These are phyloP conservation scores for Hippolais icterina DNA, from an alignment of 2,113 vertebrate species.

Conservation along the genomic window DNA sequence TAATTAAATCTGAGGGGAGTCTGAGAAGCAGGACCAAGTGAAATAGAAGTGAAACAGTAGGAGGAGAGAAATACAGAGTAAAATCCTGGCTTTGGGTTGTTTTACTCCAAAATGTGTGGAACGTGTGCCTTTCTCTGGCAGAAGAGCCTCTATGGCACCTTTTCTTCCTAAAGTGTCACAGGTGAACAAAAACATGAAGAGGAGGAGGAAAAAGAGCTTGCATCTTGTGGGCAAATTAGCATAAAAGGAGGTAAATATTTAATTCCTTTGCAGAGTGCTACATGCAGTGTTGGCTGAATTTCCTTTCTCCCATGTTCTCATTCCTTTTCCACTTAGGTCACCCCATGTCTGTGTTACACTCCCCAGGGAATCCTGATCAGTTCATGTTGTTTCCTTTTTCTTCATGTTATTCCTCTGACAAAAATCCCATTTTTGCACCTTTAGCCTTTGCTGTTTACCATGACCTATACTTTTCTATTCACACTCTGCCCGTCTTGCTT, in stretches of 20 bases:
- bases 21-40: not conserved
- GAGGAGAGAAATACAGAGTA: not conserved
- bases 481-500: not conserved
- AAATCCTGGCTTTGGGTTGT: not conserved
- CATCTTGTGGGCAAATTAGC: not conserved
- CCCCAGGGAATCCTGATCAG: not conserved
- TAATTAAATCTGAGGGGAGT: not conserved
- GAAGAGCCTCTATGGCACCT: not conserved
- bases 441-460: not conserved
- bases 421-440: not conserved
- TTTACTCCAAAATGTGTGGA: not conserved
- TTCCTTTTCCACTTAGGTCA: rapidly evolving
- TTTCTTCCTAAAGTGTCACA: not conserved
- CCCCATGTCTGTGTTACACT: not conserved
- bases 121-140: not conserved
- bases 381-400: not conserved
- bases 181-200: not conserved
- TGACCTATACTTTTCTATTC: not conserved
- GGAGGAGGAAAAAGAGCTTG: not conserved
- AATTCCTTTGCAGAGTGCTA: not conserved
- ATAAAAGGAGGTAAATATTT: not conserved
- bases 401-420: not conserved
- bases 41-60: not conserved
- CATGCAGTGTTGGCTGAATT: not conserved
- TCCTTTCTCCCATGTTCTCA: not conserved